Evolutionary conservation across 2,888 invertebrate species (phyloP), one percentile per base, ranked within the genome.

Genomic region (Nemotelus nigrinus): DNA sequence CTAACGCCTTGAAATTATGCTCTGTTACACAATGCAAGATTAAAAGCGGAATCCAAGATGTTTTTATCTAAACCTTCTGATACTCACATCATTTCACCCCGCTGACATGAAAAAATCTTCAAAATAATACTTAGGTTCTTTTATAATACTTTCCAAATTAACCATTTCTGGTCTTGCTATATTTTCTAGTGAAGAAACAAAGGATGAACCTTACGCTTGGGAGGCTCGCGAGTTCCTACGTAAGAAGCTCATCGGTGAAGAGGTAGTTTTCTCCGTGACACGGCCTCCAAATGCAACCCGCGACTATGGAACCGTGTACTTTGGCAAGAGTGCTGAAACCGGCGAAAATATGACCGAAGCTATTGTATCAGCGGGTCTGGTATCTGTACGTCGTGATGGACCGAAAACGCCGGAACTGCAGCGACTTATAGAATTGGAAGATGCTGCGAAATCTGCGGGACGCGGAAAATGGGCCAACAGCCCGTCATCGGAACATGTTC

Each of bases 191-290:
- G 90, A 90, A 64, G 93, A 93, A 83, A 91, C 91, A 8, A 93
- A 92, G 85, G 96, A 96, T 85, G 96, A 99, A 88, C 96, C 98
- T 1, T 99, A 90, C 89, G 98, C 98, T 0, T 99, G 98, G 98
- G 98, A 99, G 85, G 96, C 98, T 1, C 92, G 99, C 77, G 99
- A 99, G 88, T 98, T 93, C 85, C 89, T 99, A 70, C 91, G 99
- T 55, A 96, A 96, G 85, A 96, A 96, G 86, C 88, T 99, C 53
- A 92, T 99, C 83, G 97, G 97, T 2, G 94, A 96, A 85, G 94
- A 96, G 83, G 95, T 99, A 0, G 90, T 91, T 25, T 98, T 97
- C 85, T 93, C 92, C 55, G 90, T 90, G 75, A 97, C 98, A 84
- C 96, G 94, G 84, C 93, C 94, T 53, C 92, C 94, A 78, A 94